These are phyloP conservation scores for Notothenia rossii DNA, from an alignment of 2,113 vertebrate genomes.

Conservation along the genomic window DNA sequence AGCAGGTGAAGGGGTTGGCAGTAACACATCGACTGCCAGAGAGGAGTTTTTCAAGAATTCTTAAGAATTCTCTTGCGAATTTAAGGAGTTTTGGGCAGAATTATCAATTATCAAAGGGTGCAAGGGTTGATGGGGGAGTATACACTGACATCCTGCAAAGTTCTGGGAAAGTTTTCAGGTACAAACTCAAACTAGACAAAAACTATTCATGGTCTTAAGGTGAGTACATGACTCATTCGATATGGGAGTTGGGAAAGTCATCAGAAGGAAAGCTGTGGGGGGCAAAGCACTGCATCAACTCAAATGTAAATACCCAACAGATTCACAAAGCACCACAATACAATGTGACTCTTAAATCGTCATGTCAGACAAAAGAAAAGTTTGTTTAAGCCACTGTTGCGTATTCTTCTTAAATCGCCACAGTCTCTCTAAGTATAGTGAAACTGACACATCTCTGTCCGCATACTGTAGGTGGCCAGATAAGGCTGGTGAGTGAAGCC, in stretches of 20 bases:
- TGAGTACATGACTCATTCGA: conserved; percentile 51
- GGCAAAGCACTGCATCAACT: conserved; percentile 4
- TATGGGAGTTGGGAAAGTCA: conserved; percentile 56
- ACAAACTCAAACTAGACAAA: conserved; percentile 65
- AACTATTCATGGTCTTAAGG: conserved; percentile 67
- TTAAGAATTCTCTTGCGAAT: conserved; percentile 74
- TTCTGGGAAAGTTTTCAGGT: conserved; percentile 74
- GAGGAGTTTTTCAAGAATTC: conserved; percentile 73
- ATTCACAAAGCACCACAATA: neutral
- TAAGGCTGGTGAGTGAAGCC: conserved; percentile 41
- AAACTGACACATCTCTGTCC: conserved; percentile 37
- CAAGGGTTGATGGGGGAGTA: conserved; percentile 51
- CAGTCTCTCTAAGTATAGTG: conserved; percentile 5
- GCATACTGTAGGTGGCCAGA: conserved; percentile 15
- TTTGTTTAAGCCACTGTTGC: neutral
- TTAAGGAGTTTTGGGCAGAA: conserved; percentile 74
- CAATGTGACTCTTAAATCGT: neutral
- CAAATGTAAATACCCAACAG: conserved; percentile 24
- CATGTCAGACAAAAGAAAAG: neutral
- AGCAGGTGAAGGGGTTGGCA: conserved; percentile 61
- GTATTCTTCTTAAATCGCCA: neutral
- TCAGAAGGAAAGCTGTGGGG: conserved; percentile 45
- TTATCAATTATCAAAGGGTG: conserved; percentile 75
- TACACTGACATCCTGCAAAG: conserved; percentile 75
- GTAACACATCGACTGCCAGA: conserved; percentile 72